Evolutionary conservation across 2,113 vertebrate genomes (phyloP).

Genomic region (Spilogale gracilis): DNA sequence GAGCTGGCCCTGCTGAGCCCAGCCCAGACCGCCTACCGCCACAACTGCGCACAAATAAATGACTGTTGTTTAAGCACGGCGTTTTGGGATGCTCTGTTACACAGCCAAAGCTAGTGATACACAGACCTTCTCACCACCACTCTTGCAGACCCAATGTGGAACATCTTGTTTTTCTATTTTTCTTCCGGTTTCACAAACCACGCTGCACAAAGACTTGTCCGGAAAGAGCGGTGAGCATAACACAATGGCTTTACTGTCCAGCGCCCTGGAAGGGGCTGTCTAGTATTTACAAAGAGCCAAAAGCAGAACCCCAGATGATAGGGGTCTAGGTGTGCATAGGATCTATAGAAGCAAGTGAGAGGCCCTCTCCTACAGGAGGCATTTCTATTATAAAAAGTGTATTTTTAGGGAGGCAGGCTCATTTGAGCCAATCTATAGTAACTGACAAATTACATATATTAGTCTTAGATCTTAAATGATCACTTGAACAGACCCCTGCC

Average conservation of each 20-base stretch:
- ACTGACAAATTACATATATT: background rate
- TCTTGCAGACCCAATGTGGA: conserved; percentile 1
- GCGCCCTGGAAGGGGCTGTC: background rate
- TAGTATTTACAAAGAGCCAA: background rate
- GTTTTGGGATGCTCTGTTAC: background rate
- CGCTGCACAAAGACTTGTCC: background rate
- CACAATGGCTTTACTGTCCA: background rate
- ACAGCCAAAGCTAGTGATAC: background rate
- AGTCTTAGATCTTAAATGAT: conserved; percentile 16
- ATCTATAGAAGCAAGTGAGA: background rate
- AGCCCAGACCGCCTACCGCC: background rate
- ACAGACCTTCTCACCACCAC: background rate
- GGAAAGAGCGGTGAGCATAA: background rate
- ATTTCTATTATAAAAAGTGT: background rate
- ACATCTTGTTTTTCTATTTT: background rate
- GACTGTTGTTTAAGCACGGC: background rate
- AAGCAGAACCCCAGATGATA: background rate
- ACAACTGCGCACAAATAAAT: background rate
- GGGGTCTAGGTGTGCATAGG: background rate
- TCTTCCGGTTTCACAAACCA: background rate
- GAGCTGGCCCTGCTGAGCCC: background rate
- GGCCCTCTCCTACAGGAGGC: background rate
- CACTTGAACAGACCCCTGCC: background rate
- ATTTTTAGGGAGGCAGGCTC: background rate
- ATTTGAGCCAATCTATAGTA: background rate